phyloP scores from a whole-genome alignment of 2,797 vertebrate species.

The Coranthus polyacanthus region DNA sequence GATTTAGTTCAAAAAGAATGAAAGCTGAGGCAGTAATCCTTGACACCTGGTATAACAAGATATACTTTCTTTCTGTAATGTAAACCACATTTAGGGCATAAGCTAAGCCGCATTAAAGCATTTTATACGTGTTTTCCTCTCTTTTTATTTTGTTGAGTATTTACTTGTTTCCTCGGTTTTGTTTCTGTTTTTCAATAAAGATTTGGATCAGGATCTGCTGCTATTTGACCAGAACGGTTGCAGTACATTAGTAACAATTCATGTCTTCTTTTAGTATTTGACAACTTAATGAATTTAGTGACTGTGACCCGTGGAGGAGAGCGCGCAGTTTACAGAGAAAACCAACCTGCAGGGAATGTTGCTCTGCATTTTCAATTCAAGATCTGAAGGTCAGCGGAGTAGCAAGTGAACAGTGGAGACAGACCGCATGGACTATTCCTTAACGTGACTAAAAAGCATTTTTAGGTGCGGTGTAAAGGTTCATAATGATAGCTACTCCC shows the following conservation, averaged over 20 bases:
- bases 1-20: conserved; percentile 54
- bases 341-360: conserved; percentile 5
- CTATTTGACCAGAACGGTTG: not conserved
- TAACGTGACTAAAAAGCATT: not conserved
- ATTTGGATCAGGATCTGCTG: not conserved
- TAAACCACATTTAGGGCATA: conserved; percentile 20
- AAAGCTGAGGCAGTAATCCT: conserved; percentile 52
- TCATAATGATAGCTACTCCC: not conserved
- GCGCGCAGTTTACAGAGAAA: conserved; percentile 18
- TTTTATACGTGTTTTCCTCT: not conserved
- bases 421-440: conserved; percentile 5
- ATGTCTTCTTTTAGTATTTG: not conserved
- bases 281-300: conserved; percentile 8
- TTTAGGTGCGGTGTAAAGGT: not conserved
- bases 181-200: not conserved
- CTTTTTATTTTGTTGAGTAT: too few relatives aligned
- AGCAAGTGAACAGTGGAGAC: conserved; percentile 8
- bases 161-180: not conserved
- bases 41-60: conserved; percentile 38
- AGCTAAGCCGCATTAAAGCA: conserved; percentile 2
- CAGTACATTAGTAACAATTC: not conserved
- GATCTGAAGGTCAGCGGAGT: conserved; percentile 1
- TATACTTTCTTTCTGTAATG: conserved; percentile 30
- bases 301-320: conserved; percentile 9
- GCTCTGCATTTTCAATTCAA: conserved; percentile 4